Base-by-base conservation (phyloP, 2,888 invertebrate species). In the Patella ulyssiponensis region DNA sequence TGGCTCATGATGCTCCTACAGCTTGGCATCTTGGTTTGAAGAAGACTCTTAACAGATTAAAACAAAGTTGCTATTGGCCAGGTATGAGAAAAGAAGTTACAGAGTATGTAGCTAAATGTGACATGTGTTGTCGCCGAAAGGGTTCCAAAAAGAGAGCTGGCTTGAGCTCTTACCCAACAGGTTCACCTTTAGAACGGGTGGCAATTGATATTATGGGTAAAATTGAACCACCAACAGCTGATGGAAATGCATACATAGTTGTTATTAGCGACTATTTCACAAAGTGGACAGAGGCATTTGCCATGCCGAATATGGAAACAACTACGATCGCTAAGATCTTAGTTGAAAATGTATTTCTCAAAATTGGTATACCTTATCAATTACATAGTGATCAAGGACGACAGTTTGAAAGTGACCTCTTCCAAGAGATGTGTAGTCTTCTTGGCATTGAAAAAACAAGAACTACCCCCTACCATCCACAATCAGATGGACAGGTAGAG, bases 401-500 rank as follows among this genome's bases (percentile, higher is more conserved):
- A 15, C 58, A 58, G 15, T 58, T 58, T 20, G 58, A 58, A 20
- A 58, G 14, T 58, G 20, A 15, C 17, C 20, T 58, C 9, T 69
- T 78, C 74, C 51, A 71, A 77, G 71, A 76, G 33, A 23, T 78
- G 20, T 72, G 58, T 53, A 20, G 58, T n/a, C 17, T 58, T 17
- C 20, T 58, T 5, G 58, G 58, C 17, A 58, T 58, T n/a, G 58
- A 56, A 17, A 78, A 78, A 53, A 72, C 54, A 20, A 11, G 64
- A 7, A 58, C 77, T 23, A 58, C 78, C n/a, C 53, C 76, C 4
- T 77, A 71, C 69, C 71, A 78, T 54, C 73, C 79, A 1, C 23
- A n/a, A 1, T 33, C 53, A n/a, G 70, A 88, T 76, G 88, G 85
- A 0, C 33, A 77, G 11, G 76, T 27, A 82, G 71, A 76, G 27